Conservation (phyloP, 2,797 vertebrate genomes). For the Pantherophis alleghaniensis region DNA sequence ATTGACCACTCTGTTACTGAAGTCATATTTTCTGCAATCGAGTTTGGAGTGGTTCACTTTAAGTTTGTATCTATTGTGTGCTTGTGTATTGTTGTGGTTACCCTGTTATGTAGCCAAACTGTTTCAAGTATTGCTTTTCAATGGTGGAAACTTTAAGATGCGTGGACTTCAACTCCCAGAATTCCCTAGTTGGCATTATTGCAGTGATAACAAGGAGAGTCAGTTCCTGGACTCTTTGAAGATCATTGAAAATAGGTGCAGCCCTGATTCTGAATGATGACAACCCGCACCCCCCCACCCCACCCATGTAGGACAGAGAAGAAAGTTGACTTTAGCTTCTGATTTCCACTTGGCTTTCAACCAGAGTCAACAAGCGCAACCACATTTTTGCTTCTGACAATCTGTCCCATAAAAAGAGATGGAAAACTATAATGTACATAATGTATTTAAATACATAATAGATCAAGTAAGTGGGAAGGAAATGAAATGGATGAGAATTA, state of each 20-base stretch:
- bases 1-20: no score
- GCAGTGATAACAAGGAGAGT: neutral
- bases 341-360: slow-evolving; percentile 9
- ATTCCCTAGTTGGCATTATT: neutral
- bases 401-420: slow-evolving; percentile 34
- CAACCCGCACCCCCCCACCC: neutral
- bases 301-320: no score
- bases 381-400: slow-evolving; percentile 30
- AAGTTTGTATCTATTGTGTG: no score
- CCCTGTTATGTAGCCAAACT: neutral
- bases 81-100: no score
- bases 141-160: neutral
- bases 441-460: slow-evolving; percentile 38
- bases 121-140: neutral
- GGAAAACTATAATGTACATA: slow-evolving; percentile 30
- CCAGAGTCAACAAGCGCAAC: neutral
- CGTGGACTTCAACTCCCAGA: neutral
- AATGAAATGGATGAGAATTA: slow-evolving; percentile 32
- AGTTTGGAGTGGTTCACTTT: no score
- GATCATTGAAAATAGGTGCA: neutral
- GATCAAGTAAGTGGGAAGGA: slow-evolving; percentile 33
- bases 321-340: neutral
- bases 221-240: neutral
- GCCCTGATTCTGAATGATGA: neutral
- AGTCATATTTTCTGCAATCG: no score